Evolutionary conservation across 92 coral and sea anemone species (phyloP).

Genomic region (Pocillopora meandrina): DNA sequence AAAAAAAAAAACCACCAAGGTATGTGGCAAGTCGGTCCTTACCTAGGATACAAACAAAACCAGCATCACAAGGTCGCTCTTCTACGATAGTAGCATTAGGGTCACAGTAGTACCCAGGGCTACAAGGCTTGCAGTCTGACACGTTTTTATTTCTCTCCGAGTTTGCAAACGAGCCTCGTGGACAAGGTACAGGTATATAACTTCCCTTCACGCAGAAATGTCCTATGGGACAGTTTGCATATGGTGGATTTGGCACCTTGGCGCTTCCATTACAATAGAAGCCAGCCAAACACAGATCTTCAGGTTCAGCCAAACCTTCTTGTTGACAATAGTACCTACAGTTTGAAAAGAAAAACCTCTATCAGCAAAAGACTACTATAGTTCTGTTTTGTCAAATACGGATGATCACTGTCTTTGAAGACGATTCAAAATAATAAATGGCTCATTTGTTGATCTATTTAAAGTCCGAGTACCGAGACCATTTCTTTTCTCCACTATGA

Average conservation of each 20-base stretch:
- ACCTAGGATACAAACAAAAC: conserved; percentile 86
- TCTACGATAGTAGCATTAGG: conserved; percentile 76
- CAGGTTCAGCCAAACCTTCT: conserved; percentile 78
- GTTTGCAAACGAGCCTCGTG: conserved; percentile 94
- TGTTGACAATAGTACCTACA: conserved; percentile 81
- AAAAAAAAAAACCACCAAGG: neutral
- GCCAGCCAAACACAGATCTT: conserved; percentile 85
- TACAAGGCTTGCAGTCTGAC: conserved; percentile 92
- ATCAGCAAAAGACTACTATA: neutral
- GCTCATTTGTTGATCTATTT: neutral
- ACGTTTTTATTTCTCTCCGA: conserved; percentile 77
- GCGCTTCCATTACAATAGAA: conserved; percentile 85
- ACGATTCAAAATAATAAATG: too few species aligned
- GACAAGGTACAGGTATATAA: conserved; percentile 86
- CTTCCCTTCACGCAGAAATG: conserved; percentile 93
- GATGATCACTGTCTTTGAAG: neutral
- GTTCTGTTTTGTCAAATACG: neutral
- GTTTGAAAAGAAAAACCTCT: neutral
- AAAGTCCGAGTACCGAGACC: neutral
- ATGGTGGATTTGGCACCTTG: conserved; percentile 73
- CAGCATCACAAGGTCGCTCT: conserved; percentile 80
- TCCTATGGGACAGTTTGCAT: conserved; percentile 84
- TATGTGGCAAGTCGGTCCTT: neutral
- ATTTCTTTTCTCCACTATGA: neutral
- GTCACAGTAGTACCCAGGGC: conserved; percentile 93